phyloP scores from a whole-genome alignment of 2,888 invertebrate genomes.

The Melinaea marsaeus region DNA sequence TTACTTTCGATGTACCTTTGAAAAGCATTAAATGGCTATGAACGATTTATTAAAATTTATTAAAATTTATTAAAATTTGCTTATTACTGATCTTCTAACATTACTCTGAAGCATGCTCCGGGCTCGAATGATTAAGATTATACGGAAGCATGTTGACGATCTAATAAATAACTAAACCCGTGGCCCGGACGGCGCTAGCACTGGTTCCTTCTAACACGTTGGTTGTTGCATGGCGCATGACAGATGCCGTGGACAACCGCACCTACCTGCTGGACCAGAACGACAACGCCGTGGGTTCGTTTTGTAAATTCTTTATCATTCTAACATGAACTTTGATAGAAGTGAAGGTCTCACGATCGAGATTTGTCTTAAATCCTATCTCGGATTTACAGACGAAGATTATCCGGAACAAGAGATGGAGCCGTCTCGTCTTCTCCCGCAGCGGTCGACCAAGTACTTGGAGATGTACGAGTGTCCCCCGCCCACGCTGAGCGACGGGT shows the following conservation, averaged over 20 bases:
- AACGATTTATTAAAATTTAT: not conserved
- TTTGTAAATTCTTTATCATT: conserved; percentile 19
- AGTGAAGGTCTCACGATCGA: not conserved
- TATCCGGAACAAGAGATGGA: conserved; percentile 65
- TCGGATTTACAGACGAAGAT: conserved; percentile 56
- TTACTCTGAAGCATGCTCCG: conserved; percentile 3
- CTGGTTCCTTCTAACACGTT: conserved; percentile 12
- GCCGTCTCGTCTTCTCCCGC: conserved; percentile 60
- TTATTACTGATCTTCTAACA: conserved; percentile 9
- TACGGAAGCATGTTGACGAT: too few species aligned
- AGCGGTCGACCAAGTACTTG: conserved; percentile 79
- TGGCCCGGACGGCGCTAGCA: too few species aligned
- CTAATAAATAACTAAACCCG: too few species aligned
- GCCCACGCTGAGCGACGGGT: conserved; percentile 74
- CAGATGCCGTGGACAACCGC: conserved; percentile 86
- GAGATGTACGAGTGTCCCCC: conserved; percentile 77
- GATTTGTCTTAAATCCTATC: not conserved
- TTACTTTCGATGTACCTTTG: too few species aligned
- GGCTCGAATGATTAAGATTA: too few species aligned
- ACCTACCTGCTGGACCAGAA: conserved; percentile 88
- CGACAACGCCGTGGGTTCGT: conserved; percentile 80
- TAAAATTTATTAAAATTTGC: not conserved
- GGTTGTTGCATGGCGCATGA: conserved; percentile 68
- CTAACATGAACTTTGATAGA: not conserved
- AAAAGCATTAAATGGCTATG: conserved; percentile 8